Conservation (phyloP, 2,888 invertebrate species). For the Caradrina kadenii region DNA sequence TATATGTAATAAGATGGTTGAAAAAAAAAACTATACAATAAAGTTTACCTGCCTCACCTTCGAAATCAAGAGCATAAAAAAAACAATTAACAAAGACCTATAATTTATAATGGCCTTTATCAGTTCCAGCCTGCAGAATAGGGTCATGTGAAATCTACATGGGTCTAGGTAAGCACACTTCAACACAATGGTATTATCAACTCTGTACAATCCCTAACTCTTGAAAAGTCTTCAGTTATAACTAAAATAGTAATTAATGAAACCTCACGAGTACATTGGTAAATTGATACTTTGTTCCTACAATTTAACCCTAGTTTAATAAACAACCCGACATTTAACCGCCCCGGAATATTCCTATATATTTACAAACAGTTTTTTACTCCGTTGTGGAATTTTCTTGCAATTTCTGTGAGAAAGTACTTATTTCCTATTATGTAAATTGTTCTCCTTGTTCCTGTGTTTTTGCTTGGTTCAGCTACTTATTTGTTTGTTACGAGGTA, state of each 20-base stretch:
- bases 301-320: constrained; percentile 44
- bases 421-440: not conserved
- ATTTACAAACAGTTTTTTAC: constrained; percentile 13
- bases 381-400: constrained; percentile 17
- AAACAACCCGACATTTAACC: constrained; percentile 39
- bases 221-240: constrained; percentile 54
- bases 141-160: too few relatives aligned
- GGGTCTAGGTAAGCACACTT: too few relatives aligned
- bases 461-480: not conserved
- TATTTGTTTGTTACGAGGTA: constrained; percentile 1
- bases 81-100: too few relatives aligned
- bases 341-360: constrained; percentile 40
- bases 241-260: constrained; percentile 76
- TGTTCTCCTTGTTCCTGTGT: constrained; percentile 20
- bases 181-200: constrained; percentile 33
- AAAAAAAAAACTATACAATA: too few relatives aligned
- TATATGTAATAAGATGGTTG: too few relatives aligned
- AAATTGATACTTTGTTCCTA: constrained; percentile 71
- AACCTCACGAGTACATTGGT: constrained; percentile 62
- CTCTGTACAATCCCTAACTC: constrained; percentile 39
- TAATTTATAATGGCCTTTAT: too few relatives aligned
- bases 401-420: constrained; percentile 3
- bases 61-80: too few relatives aligned
- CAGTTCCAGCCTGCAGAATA: too few relatives aligned
- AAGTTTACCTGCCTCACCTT: too few relatives aligned